These are phyloP conservation scores for Bombyx mandarina DNA, from an alignment of 1,140 invertebrate species.

Conservation along the genomic window DNA sequence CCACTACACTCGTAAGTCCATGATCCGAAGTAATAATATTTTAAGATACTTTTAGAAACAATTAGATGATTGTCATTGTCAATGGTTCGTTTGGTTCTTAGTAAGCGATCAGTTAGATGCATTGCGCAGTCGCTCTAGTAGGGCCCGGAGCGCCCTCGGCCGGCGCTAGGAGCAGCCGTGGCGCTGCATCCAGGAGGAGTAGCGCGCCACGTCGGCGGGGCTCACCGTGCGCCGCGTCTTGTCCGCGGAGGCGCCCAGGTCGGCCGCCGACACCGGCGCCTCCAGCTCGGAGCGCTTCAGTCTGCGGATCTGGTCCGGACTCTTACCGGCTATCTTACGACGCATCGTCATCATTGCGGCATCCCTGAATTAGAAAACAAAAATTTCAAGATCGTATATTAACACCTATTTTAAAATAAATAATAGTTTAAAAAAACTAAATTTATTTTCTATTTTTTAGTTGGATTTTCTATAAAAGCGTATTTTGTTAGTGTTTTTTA, in stretches of 20 bases:
- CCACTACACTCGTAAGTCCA: no score
- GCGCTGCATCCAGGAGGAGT: constrained; percentile 79
- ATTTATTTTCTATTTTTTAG: no score
- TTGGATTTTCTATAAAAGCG: no score
- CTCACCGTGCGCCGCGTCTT: constrained; percentile 97
- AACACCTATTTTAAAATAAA: background rate
- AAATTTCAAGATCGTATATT: background rate
- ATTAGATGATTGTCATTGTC: no score
- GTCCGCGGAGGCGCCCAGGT: constrained; percentile 90
- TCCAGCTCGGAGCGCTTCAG: constrained; percentile 96
- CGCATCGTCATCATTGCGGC: constrained; percentile 99
- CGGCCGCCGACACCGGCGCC: constrained; percentile 88
- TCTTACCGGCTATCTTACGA: constrained; percentile 91
- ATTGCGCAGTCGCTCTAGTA: constrained; percentile 32
- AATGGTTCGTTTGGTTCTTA: no score
- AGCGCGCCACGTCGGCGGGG: constrained; percentile 61
- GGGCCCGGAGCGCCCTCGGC: constrained; percentile 49
- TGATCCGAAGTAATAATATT: no score
- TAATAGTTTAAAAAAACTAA: no score
- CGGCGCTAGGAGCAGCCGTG: constrained; percentile 62
- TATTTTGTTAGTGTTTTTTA: no score
- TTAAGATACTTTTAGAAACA: no score
- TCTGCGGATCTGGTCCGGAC: constrained; percentile 92
- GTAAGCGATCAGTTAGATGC: constrained; percentile 11
- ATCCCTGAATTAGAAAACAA: constrained; percentile 75